Evolutionary conservation across 1,140 invertebrate species (phyloP).

Genomic region (Drosophila equinoxialis): DNA sequence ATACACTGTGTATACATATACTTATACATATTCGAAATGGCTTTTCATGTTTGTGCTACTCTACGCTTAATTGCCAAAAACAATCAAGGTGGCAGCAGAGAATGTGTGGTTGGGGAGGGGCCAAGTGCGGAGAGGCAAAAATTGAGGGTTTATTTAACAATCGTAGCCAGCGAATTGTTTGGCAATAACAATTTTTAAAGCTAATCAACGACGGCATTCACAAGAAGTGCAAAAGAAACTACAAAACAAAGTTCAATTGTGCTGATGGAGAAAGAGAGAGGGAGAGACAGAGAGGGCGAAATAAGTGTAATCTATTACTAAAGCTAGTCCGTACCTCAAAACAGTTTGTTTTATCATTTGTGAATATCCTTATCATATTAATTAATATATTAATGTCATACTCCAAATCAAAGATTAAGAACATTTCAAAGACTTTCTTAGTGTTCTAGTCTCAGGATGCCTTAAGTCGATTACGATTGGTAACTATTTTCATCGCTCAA

Average conservation of each 20-base stretch:
- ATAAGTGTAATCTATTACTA: too few species aligned
- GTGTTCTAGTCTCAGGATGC: too few species aligned
- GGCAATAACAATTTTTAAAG: slow-evolving; percentile 51
- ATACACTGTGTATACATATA: slow-evolving; percentile 22
- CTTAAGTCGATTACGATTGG: too few species aligned
- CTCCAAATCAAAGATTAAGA: too few species aligned
- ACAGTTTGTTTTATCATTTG: neutral
- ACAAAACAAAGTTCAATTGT: neutral
- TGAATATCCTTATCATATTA: too few species aligned
- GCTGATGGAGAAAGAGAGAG: neutral
- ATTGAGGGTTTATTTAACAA: slow-evolving; percentile 24
- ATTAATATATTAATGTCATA: too few species aligned
- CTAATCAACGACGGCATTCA: slow-evolving; percentile 57
- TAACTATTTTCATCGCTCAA: too few species aligned
- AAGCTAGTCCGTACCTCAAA: neutral
- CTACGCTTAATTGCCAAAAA: slow-evolving; percentile 61
- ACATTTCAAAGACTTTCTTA: too few species aligned
- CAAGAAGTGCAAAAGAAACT: slow-evolving; percentile 12
- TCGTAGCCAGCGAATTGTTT: slow-evolving; percentile 42
- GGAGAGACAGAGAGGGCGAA: neutral
- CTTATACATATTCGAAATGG: slow-evolving; percentile 40
- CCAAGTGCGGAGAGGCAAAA: neutral
- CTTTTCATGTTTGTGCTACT: slow-evolving; percentile 38
- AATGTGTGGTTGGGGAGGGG: neutral
- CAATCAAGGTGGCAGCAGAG: slow-evolving; percentile 17